These are phyloP conservation scores for Rhopalosiphum nymphaeae DNA, from an alignment of 2,888 invertebrate species.

Conservation along the genomic window DNA sequence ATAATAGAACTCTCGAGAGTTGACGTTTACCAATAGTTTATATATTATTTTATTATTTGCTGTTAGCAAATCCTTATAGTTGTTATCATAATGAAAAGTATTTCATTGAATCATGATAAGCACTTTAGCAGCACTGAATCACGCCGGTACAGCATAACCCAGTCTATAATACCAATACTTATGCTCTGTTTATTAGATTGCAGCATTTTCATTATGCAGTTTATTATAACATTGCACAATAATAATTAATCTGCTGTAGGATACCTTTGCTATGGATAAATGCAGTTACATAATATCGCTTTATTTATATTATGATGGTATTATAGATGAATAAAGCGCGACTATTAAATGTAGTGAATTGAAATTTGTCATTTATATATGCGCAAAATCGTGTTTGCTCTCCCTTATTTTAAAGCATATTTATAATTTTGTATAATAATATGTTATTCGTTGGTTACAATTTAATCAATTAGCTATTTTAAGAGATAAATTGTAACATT, in stretches of 20 bases:
- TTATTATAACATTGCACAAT: conserved; percentile 21
- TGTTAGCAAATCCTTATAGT: conserved; percentile 3
- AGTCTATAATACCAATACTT: conserved; percentile 19
- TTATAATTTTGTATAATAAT: not conserved
- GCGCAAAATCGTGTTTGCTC: not conserved
- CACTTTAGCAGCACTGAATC: conserved; percentile 33
- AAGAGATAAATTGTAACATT: not conserved
- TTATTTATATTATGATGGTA: not conserved
- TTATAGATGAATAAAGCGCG: not conserved
- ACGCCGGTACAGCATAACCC: not conserved
- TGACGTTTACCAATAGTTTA: not conserved
- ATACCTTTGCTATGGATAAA: conserved; percentile 15
- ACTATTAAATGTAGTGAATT: not conserved
- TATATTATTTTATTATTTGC: conserved; percentile 13
- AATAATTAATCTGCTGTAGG: not conserved
- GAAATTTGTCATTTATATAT: not conserved
- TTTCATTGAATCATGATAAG: conserved; percentile 55
- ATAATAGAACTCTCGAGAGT: not conserved
- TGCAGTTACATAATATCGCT: not conserved
- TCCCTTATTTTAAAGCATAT: not conserved
- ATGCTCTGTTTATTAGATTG: conserved; percentile 47
- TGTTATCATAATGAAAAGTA: conserved; percentile 32
- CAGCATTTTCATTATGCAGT: conserved; percentile 11
- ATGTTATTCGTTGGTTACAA: not conserved
- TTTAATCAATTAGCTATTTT: not conserved